Conservation (phyloP, 1,140 invertebrate genomes). For the Tribolium castaneum region DNA sequence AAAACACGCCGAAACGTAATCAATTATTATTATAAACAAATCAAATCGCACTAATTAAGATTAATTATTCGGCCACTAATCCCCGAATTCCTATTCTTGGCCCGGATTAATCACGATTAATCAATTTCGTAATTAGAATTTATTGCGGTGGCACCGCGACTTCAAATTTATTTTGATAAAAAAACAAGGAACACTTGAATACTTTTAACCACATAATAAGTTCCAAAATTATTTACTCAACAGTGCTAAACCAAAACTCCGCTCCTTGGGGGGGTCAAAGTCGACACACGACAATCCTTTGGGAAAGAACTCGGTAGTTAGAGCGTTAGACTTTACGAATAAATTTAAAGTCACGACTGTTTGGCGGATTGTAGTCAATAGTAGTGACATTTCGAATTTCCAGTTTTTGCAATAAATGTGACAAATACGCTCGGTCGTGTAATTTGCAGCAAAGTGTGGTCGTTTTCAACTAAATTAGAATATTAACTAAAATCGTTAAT, state of each 20-base stretch:
- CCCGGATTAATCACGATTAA: background rate
- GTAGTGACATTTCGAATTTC: background rate
- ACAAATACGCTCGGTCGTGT: background rate
- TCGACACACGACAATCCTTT: background rate
- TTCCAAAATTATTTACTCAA: background rate
- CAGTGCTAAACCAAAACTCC: background rate
- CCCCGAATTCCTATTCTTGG: background rate
- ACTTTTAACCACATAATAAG: background rate
- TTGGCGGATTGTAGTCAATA: background rate
- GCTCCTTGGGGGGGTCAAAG: background rate
- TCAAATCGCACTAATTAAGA: background rate
- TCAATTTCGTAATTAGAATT: background rate
- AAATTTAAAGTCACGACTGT: background rate
- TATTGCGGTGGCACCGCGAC: background rate
- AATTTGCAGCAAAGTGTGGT: slow-evolving; percentile 8
- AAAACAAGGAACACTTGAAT: too few relatives aligned
- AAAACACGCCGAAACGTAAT: background rate
- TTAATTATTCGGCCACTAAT: background rate
- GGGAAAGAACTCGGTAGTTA: background rate
- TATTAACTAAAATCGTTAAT: slow-evolving; percentile 29
- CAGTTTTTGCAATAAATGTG: background rate
- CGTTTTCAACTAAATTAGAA: slow-evolving; percentile 26
- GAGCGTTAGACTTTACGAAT: background rate
- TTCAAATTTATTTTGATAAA: too few relatives aligned
- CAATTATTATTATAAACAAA: background rate